A percentile compares a stretch with the other conserved stretches of the same genome.
Conservation (phyloP, 2,888 invertebrate genomes). For the Ichneumoninae sp. region DNA sequence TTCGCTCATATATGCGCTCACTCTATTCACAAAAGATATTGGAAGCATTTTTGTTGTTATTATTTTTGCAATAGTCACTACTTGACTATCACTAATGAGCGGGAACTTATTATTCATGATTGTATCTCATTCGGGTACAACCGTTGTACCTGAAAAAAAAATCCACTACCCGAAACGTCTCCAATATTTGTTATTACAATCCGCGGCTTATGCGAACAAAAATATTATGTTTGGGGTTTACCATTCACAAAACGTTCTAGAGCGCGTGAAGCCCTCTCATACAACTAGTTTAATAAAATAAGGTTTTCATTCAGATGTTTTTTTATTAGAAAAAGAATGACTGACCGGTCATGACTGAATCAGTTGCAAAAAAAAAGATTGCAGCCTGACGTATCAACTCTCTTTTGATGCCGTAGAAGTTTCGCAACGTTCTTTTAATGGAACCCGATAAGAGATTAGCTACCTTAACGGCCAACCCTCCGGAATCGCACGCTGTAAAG, state of each 20-base stretch:
- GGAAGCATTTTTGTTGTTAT: background rate
- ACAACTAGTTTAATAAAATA: background rate
- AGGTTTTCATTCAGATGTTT: background rate
- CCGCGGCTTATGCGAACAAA: too few species aligned
- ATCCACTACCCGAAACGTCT: too few species aligned
- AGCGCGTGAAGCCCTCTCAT: too few species aligned
- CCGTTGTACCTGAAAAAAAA: too few species aligned
- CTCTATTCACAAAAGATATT: background rate
- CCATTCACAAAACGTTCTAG: too few species aligned
- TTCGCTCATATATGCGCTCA: background rate
- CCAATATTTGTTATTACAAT: too few species aligned
- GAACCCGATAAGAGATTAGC: background rate
- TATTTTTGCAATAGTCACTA: background rate
- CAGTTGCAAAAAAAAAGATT: background rate
- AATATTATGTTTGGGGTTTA: too few species aligned
- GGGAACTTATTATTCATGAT: background rate
- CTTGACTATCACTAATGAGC: background rate
- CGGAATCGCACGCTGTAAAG: slow-evolving; percentile 14
- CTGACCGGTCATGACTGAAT: too few species aligned
- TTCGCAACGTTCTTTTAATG: background rate
- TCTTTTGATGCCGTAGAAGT: background rate
- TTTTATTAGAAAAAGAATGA: background rate
- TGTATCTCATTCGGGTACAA: background rate
- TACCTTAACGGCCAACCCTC: background rate
- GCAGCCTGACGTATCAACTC: background rate